These are phyloP conservation scores for Drosophila tropicalis DNA, from an alignment of 1,140 invertebrate species.

Conservation along the genomic window DNA sequence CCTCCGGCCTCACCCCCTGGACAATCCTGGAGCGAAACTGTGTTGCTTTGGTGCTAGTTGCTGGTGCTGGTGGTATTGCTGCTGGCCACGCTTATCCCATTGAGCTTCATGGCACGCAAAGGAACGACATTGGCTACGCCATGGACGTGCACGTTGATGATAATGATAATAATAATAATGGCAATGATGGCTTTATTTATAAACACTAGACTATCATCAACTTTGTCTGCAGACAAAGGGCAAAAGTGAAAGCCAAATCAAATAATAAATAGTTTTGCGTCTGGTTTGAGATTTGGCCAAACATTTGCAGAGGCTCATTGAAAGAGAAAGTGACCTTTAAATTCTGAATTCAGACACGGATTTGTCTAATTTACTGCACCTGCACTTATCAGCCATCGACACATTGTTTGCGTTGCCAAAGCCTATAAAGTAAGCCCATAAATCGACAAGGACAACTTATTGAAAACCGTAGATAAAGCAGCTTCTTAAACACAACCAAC, in stretches of 20 bases:
- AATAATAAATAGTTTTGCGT: background rate
- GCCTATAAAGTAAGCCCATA: slow-evolving; percentile 68
- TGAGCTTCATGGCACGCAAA: slow-evolving; percentile 39
- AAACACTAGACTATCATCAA: slow-evolving; percentile 25
- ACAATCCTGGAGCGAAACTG: background rate
- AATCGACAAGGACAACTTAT: slow-evolving; percentile 65
- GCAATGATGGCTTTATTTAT: slow-evolving; percentile 45
- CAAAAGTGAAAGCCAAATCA: background rate
- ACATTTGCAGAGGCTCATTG: background rate
- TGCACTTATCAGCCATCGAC: slow-evolving; percentile 63
- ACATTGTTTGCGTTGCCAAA: slow-evolving; percentile 49
- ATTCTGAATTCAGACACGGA: background rate
- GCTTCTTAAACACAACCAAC: background rate
- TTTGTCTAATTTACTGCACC: slow-evolving; percentile 36
- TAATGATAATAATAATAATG: slow-evolving; percentile 44
- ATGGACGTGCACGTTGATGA: slow-evolving; percentile 20
- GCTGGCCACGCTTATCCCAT: slow-evolving; percentile 33
- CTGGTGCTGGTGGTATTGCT: slow-evolving; percentile 7
- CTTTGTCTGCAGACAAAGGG: slow-evolving; percentile 23
- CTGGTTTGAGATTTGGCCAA: background rate
- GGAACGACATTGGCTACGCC: slow-evolving; percentile 18
- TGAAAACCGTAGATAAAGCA: slow-evolving; percentile 62
- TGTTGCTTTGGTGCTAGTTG: slow-evolving; percentile 2
- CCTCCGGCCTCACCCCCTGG: no score
- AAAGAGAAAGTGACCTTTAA: background rate